A percentile compares a stretch with the other conserved stretches of the same genome.
Evolutionary conservation across 2,888 invertebrate species (phyloP).

Genomic region (Neoaliturus tenellus): DNA sequence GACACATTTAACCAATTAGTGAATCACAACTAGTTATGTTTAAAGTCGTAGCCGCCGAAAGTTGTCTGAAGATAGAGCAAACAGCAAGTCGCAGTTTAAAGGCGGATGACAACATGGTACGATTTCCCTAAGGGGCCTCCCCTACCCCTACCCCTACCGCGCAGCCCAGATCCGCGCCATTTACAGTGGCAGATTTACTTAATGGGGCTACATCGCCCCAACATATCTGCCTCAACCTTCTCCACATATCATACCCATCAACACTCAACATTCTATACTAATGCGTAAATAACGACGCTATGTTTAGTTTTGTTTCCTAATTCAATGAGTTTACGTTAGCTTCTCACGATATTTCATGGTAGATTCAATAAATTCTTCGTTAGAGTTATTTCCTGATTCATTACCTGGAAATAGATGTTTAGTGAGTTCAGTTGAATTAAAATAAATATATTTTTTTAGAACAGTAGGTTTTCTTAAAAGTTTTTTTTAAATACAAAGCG

Average conservation of each 20-base stretch:
- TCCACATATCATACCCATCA: neutral
- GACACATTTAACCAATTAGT: neutral
- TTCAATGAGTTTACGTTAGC: too few relatives aligned
- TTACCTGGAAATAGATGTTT: too few relatives aligned
- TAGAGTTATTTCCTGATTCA: too few relatives aligned
- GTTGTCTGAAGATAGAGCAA: constrained; percentile 59
- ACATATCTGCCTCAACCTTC: neutral
- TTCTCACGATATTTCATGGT: too few relatives aligned
- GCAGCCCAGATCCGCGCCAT: constrained; percentile 41
- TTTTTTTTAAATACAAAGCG: too few relatives aligned
- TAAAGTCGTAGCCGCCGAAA: constrained; percentile 22
- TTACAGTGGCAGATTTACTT: constrained; percentile 24
- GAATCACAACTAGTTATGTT: neutral
- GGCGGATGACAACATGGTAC: constrained; percentile 55
- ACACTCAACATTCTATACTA: too few relatives aligned
- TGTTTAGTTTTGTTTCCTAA: too few relatives aligned
- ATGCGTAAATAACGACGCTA: too few relatives aligned
- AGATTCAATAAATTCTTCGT: too few relatives aligned
- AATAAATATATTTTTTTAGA: too few relatives aligned
- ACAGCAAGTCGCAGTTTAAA: constrained; percentile 55
- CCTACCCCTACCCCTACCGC: constrained; percentile 19
- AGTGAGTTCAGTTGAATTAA: too few relatives aligned
- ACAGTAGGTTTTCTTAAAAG: too few relatives aligned
- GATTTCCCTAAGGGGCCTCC: constrained; percentile 58
- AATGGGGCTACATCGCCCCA: constrained; percentile 17